Conservation (phyloP, 2,797 vertebrate species). For the Amazona finschi region DNA sequence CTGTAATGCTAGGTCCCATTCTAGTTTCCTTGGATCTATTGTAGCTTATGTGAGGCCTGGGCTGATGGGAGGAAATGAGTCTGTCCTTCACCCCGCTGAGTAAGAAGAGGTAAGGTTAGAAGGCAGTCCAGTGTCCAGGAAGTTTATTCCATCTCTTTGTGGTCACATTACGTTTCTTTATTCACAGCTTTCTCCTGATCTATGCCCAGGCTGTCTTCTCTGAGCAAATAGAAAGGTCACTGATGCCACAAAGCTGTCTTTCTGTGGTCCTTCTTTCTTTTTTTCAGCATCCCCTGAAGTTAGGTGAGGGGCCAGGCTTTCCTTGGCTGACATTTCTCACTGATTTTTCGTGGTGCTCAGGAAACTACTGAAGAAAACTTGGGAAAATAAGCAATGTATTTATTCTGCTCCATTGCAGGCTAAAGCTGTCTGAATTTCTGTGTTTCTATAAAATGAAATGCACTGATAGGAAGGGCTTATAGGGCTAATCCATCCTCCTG, state of each 20-base stretch:
- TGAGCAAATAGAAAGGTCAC: neutral
- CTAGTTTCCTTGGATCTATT: neutral
- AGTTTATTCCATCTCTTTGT: neutral
- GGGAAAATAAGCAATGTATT: accelerated
- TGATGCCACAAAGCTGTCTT: neutral
- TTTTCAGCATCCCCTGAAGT: neutral
- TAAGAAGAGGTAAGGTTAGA: neutral
- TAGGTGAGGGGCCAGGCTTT: neutral
- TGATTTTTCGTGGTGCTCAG: neutral
- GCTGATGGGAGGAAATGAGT: neutral
- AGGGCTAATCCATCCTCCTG: neutral
- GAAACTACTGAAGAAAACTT: neutral
- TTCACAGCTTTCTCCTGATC: neutral
- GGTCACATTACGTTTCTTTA: neutral
- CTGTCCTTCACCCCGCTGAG: neutral
- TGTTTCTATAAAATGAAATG: neutral
- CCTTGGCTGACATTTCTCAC: accelerated
- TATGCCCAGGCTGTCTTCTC: neutral
- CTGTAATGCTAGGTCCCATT: accelerated
- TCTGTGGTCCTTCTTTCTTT: neutral
- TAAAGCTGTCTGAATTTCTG: neutral
- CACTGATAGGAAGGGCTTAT: neutral
- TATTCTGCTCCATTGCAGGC: neutral
- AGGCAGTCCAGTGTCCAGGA: neutral
- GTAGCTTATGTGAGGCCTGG: neutral